phyloP scores from a whole-genome alignment of 2,888 invertebrate species.

The Julus scandinavius region DNA sequence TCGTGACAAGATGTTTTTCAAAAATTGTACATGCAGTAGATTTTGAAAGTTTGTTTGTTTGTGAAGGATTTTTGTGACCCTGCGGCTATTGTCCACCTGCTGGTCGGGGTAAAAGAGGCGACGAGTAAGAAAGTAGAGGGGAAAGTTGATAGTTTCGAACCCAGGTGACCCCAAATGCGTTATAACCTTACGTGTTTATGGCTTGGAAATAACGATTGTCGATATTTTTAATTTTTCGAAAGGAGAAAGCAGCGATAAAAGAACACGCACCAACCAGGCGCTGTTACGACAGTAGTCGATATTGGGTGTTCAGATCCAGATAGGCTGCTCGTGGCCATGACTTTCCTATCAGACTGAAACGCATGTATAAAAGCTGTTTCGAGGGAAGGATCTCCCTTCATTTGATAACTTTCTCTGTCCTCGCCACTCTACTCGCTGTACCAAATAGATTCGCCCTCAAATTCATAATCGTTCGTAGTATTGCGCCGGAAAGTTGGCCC shows the following conservation, averaged over 20 bases:
- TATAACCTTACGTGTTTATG: too few species aligned
- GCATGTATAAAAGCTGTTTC: not conserved
- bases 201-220: too few species aligned
- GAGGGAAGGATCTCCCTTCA: not conserved
- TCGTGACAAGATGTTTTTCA: too few species aligned
- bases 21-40: too few species aligned
- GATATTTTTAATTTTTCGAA: too few species aligned
- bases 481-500: not conserved
- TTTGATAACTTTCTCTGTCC: slow-evolving; percentile 15
- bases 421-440: not conserved
- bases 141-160: too few species aligned
- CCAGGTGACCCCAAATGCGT: too few species aligned
- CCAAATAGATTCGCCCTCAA: slow-evolving; percentile 10
- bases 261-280: not conserved
- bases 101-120: too few species aligned
- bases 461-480: not conserved
- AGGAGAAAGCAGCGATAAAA: not conserved
- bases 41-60: too few species aligned
- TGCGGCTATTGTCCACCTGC: too few species aligned
- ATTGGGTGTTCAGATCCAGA: not conserved
- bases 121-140: too few species aligned
- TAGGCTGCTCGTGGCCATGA: not conserved
- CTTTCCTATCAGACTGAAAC: not conserved
- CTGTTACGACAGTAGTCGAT: not conserved
- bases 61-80: too few species aligned